These are phyloP conservation scores for Cordylochernes scorpioides DNA, from an alignment of 2,888 invertebrate species.

Conservation along the genomic window DNA sequence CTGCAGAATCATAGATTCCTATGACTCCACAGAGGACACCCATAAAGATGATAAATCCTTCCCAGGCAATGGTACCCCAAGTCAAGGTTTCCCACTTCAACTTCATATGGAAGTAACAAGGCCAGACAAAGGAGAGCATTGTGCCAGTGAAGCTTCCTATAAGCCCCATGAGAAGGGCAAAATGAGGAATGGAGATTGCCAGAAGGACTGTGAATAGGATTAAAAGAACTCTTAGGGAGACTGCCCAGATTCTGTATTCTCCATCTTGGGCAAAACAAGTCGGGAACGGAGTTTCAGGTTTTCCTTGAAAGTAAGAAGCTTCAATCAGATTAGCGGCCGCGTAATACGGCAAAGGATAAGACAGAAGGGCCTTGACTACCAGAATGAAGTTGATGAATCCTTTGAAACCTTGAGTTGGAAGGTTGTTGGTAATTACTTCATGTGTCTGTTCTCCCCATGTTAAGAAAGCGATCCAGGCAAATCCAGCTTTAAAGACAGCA, in stretches of 20 bases:
- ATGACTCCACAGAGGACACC: slow-evolving; percentile 75
- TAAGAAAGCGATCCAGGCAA: slow-evolving; percentile 84
- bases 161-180: slow-evolving; percentile 92
- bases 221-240: slow-evolving; percentile 61
- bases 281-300: slow-evolving; percentile 43
- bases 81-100: slow-evolving; percentile 60
- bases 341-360: slow-evolving; percentile 89
- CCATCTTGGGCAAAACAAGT: slow-evolving; percentile 74
- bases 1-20: slow-evolving; percentile 78
- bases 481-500: slow-evolving; percentile 77
- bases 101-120: slow-evolving; percentile 87
- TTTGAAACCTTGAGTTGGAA: slow-evolving; percentile 44
- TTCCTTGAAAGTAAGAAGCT: slow-evolving; percentile 28
- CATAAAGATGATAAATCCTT: slow-evolving; percentile 71
- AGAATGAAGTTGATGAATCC: slow-evolving; percentile 79
- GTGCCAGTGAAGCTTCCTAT: slow-evolving; percentile 94
- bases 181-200: slow-evolving; percentile 90
- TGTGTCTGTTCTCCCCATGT: slow-evolving; percentile 65
- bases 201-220: slow-evolving; percentile 54
- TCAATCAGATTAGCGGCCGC: slow-evolving; percentile 91
- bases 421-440: slow-evolving; percentile 77
- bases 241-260: slow-evolving; percentile 79
- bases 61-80: slow-evolving; percentile 46
- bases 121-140: slow-evolving; percentile 98
- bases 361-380: slow-evolving; percentile 77